Evolutionary conservation across 2,888 invertebrate genomes (phyloP).

Genomic region (Pteria penguin): DNA sequence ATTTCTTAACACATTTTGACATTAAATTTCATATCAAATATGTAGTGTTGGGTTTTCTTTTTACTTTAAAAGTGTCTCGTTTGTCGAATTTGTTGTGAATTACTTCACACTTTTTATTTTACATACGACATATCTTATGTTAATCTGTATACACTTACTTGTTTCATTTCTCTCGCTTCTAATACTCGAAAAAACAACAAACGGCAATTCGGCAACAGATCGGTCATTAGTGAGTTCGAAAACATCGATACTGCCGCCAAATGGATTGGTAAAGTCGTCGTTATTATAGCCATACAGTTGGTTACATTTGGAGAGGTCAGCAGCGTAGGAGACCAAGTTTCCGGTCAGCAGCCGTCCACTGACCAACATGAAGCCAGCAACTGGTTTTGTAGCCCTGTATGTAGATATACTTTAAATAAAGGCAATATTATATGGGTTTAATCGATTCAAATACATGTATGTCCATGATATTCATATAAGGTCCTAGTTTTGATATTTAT

Average conservation of each 20-base stretch:
- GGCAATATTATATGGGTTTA: too few relatives aligned
- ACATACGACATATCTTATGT: too few relatives aligned
- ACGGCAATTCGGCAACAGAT: background rate
- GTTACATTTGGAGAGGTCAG: background rate
- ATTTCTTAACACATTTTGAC: too few relatives aligned
- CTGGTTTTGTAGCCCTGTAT: background rate
- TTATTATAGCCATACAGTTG: background rate
- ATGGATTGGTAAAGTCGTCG: background rate
- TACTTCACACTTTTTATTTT: too few relatives aligned
- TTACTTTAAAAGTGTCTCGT: too few relatives aligned
- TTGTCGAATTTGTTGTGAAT: too few relatives aligned
- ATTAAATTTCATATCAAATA: too few relatives aligned
- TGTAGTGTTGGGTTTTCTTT: too few relatives aligned
- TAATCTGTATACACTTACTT: background rate
- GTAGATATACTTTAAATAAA: too few relatives aligned
- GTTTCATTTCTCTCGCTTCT: slow-evolving; percentile 1
- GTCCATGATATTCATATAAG: too few relatives aligned
- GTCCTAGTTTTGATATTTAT: too few relatives aligned
- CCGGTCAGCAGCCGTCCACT: background rate
- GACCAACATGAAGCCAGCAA: background rate
- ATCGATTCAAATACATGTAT: too few relatives aligned
- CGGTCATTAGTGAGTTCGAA: background rate
- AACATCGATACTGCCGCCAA: background rate
- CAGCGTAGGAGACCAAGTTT: background rate
- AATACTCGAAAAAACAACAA: background rate